These are phyloP conservation scores for Cryptotis parvus DNA, from an alignment of 2,113 vertebrate species.

Conservation along the genomic window DNA sequence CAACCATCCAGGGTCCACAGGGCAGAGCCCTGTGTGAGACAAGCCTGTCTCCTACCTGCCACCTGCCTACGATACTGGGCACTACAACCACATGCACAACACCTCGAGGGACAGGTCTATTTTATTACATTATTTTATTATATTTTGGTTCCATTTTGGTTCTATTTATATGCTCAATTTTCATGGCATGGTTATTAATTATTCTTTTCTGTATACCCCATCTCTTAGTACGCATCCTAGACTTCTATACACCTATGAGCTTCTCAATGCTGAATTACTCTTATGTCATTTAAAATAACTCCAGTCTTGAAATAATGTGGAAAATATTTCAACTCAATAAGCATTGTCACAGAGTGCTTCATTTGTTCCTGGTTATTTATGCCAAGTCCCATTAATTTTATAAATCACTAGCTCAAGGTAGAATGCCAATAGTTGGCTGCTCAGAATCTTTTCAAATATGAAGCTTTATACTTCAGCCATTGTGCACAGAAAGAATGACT, in stretches of 20 bases:
- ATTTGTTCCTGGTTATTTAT: no score
- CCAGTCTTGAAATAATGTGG: background rate
- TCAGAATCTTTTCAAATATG: background rate
- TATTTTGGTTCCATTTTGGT: constrained; percentile 5
- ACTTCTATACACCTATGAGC: background rate
- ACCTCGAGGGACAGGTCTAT: no score
- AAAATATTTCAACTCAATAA: constrained; percentile 13
- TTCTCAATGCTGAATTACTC: background rate
- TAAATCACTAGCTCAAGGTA: background rate
- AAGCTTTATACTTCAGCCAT: background rate
- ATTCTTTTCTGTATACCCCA: background rate
- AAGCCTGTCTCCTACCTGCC: no score
- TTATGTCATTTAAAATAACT: background rate
- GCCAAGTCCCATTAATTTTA: background rate
- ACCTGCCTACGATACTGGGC: no score
- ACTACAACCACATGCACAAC: no score
- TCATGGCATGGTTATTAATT: background rate
- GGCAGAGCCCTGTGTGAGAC: no score
- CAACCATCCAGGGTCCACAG: no score
- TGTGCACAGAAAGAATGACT: background rate
- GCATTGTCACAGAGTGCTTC: background rate
- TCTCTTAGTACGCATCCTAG: background rate
- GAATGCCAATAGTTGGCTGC: background rate
- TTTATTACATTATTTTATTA: background rate
- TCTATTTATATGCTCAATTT: background rate